Percentiles rank a stretch among this genome's conserved stretches.
Conservation (phyloP, 1,140 invertebrate genomes). For the Drusus annulatus region DNA sequence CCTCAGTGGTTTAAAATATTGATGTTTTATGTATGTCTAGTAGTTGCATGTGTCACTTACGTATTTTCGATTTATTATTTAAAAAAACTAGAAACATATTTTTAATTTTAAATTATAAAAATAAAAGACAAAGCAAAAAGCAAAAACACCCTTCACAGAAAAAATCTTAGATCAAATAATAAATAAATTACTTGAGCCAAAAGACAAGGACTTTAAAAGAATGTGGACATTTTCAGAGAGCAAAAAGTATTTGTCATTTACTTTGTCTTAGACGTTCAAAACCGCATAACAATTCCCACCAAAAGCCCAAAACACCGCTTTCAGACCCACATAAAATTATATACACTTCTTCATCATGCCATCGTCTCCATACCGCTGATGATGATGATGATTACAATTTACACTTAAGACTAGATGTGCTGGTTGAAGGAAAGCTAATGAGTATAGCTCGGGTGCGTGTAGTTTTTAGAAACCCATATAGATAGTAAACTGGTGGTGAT, state of each 20-base stretch:
- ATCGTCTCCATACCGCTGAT: not conserved
- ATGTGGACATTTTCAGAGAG: no score
- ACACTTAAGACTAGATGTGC: conserved; percentile 29
- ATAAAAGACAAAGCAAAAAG: no score
- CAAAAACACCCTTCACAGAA: no score
- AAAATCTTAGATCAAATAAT: no score
- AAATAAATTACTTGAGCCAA: no score
- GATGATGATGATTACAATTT: conserved; percentile 1
- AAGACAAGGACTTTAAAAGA: no score
- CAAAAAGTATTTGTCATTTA: not conserved
- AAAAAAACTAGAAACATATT: no score
- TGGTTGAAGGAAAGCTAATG: not conserved
- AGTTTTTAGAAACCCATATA: conserved; percentile 12
- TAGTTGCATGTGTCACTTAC: no score
- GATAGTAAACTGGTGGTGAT: not conserved
- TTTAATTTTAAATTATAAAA: no score
- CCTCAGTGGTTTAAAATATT: no score
- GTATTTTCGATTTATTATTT: no score
- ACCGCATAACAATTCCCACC: not conserved
- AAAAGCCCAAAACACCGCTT: conserved; percentile 20
- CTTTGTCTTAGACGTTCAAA: not conserved
- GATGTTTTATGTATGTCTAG: no score
- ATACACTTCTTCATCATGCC: conserved; percentile 7
- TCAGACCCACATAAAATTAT: not conserved
- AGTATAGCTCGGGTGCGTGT: not conserved